Evolutionary conservation across 53 echinoderm and acorn worm species (phyloP).

Genomic region (Holothuria leucospilota): DNA sequence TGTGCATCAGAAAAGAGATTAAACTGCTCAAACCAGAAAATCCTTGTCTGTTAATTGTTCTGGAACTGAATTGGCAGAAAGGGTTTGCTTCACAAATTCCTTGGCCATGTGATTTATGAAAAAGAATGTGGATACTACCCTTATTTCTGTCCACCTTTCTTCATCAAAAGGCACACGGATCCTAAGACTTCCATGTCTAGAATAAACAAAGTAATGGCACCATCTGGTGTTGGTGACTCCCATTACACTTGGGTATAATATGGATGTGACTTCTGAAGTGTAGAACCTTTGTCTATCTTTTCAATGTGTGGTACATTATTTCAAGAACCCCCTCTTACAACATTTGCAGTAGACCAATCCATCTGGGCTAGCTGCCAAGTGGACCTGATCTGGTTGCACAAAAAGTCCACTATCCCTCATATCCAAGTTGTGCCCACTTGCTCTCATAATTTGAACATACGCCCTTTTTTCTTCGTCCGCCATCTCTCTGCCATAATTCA

Average conservation of each 20-base stretch:
- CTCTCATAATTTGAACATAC: too few relatives aligned
- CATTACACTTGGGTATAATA: conserved; percentile 36
- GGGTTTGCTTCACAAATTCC: conserved; percentile 26
- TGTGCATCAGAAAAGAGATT: too few relatives aligned
- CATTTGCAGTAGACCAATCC: conserved; percentile 23
- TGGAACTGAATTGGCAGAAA: background rate
- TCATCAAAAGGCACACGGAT: conserved; percentile 23
- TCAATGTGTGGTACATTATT: conserved; percentile 30
- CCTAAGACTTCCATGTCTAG: conserved; percentile 19
- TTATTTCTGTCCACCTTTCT: conserved; percentile 16
- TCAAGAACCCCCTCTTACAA: conserved; percentile 34
- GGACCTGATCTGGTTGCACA: background rate
- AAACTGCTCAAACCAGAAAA: background rate
- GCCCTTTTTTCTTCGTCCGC: background rate
- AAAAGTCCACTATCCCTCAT: conserved; percentile 19
- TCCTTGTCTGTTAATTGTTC: background rate
- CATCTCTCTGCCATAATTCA: conserved; percentile 49
- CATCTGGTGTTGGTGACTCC: conserved; percentile 14
- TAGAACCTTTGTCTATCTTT: background rate
- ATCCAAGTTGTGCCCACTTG: background rate
- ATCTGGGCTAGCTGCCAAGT: conserved; percentile 1
- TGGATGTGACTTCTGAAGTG: conserved; percentile 22
- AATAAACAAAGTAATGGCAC: conserved; percentile 48
- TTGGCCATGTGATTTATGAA: conserved; percentile 32
- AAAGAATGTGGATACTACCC: background rate